Evolutionary conservation across 2,797 vertebrate genomes (phyloP).

Genomic region (Craterocephalus amniculus): DNA sequence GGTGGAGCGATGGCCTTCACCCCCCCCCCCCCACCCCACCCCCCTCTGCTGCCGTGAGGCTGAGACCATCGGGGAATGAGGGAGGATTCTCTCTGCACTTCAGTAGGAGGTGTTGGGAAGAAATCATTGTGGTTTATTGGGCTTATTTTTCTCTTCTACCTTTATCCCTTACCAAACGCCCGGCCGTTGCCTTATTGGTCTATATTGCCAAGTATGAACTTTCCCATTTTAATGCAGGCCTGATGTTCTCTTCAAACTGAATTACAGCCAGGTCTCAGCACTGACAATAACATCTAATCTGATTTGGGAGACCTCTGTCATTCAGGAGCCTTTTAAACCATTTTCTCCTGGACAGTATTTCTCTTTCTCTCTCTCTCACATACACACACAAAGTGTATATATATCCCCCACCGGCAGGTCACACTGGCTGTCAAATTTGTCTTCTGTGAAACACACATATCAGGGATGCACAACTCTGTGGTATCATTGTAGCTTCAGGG

Average conservation of each 20-base stretch:
- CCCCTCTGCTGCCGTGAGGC: too few species aligned
- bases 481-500: conserved; percentile 42
- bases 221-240: conserved; percentile 76
- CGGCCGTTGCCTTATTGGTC: conserved; percentile 61
- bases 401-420: conserved; percentile 68
- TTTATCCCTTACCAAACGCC: conserved; percentile 44
- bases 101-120: conserved; percentile 7
- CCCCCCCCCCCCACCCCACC: too few species aligned
- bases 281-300: conserved; percentile 86
- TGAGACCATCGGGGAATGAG: too few species aligned
- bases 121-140: conserved; percentile 42
- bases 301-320: conserved; percentile 80
- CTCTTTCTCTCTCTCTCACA: conserved; percentile 25
- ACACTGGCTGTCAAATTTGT: conserved; percentile 63
- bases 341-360: conserved; percentile 75
- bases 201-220: conserved; percentile 82
- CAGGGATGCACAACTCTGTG: conserved; percentile 10
- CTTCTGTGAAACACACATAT: conserved; percentile 45
- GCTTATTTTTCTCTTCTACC: conserved; percentile 59
- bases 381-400: conserved; percentile 50
- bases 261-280: conserved; percentile 81
- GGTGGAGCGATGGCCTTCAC: too few species aligned
- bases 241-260: conserved; percentile 83
- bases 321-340: conserved; percentile 79
- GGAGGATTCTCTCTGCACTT: background rate